Evolutionary conservation across 1,140 invertebrate genomes (phyloP).

Genomic region (Dolichoris vasculosae): DNA sequence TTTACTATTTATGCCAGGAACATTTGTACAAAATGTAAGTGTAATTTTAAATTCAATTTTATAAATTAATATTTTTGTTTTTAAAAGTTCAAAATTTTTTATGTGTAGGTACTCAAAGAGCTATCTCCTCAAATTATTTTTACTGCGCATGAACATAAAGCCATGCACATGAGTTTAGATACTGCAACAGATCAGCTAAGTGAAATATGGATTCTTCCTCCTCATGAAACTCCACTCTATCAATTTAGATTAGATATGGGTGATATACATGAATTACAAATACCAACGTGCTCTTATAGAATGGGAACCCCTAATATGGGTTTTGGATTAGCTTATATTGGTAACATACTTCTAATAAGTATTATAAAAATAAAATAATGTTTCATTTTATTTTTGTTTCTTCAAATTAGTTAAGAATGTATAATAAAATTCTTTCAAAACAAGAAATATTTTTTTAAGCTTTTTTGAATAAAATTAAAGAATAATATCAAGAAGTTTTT

Average conservation of each 20-base stretch:
- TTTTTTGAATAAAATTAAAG: too few relatives aligned
- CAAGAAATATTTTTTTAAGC: too few relatives aligned
- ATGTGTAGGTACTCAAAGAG: conserved; percentile 78
- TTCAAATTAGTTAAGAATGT: too few relatives aligned
- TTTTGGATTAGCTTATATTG: conserved; percentile 87
- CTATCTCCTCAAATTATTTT: conserved; percentile 87
- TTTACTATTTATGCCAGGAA: conserved; percentile 78
- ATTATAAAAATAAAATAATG: neutral
- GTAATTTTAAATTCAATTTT: neutral
- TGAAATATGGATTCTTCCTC: conserved; percentile 70
- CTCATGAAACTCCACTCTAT: conserved; percentile 73
- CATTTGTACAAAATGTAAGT: conserved; percentile 78
- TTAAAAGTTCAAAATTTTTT: neutral
- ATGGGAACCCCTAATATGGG: conserved; percentile 92
- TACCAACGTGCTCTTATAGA: conserved; percentile 95
- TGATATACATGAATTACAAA: conserved; percentile 87
- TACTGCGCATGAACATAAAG: conserved; percentile 88
- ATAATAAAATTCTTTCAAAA: too few relatives aligned
- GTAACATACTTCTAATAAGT: conserved; percentile 74
- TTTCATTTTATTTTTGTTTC: neutral
- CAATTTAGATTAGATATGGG: conserved; percentile 72
- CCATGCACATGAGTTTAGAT: conserved; percentile 76
- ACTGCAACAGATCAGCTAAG: conserved; percentile 71
- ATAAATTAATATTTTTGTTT: conserved; percentile 33
- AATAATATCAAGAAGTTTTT: too few relatives aligned